phyloP scores from a whole-genome alignment of 2,113 vertebrate species.

The Pygoscelis antarcticus region DNA sequence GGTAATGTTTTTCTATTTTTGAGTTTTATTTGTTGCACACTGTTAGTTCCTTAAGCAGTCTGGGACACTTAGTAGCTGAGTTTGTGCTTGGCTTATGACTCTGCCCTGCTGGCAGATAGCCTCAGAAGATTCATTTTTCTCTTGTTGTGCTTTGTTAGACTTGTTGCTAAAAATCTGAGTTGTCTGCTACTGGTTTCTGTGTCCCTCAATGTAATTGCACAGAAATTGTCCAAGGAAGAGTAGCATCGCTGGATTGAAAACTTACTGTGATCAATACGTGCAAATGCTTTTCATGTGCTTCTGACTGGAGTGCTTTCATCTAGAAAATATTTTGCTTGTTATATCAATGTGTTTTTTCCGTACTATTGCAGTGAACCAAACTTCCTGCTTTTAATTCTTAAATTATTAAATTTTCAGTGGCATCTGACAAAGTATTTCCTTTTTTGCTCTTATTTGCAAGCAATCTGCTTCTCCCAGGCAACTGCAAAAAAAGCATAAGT shows the following conservation, averaged over 20 bases:
- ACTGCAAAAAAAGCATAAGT: not conserved
- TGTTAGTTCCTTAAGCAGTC: not conserved
- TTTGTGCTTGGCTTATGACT: not conserved
- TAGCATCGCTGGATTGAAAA: not conserved
- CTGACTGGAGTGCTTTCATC: not conserved
- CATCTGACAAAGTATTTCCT: not conserved
- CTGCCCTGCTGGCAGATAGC: not conserved
- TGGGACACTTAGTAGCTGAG: not conserved
- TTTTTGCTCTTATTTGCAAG: not conserved
- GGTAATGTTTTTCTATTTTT: slow-evolving; percentile 60
- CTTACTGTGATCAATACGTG: not conserved
- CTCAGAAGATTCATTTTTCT: not conserved
- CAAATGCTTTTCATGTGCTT: not conserved
- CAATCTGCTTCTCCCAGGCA: not conserved
- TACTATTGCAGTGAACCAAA: not conserved
- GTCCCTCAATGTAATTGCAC: not conserved
- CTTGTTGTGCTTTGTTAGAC: not conserved
- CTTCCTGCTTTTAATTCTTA: not conserved
- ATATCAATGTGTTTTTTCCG: not conserved
- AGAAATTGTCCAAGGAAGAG: not conserved
- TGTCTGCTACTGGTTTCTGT: not conserved
- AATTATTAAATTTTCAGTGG: not conserved
- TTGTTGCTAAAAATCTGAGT: not conserved
- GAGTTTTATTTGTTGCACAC: not conserved
- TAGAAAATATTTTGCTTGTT: not conserved